Base-by-base conservation (phyloP, 2,113 vertebrate species). In the Cathartes aura region DNA sequence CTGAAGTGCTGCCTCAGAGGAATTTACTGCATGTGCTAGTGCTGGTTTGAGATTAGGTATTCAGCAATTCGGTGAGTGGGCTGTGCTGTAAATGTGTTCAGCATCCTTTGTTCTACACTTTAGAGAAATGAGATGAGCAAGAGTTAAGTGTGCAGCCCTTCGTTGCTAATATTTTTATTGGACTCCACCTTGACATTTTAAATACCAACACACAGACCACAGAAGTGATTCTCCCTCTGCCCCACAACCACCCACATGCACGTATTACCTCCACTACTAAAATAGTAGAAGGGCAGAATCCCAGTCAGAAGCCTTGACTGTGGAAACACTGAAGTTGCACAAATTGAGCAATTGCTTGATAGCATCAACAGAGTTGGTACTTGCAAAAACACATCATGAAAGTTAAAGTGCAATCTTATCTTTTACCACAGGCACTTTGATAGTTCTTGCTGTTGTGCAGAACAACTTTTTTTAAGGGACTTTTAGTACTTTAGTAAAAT, bases 401-500 rank as follows among this genome's bases (percentile, higher is more conserved):
- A 82, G 45, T 92, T 91, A 63, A 97, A 93, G 47, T 81, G 24
- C 11, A 91, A 63, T 36, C 42, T 90, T 94, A 84, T 93, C 45
- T 88, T 96, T 94, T 89, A 40, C 21, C 43, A 42, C 64, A 55
- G 24, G 40, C 36, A 40, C 38, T 95, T 96, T 85, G 24, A 32
- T 80, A 95, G 40, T 50, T 86, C 48, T 63, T 87, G 12, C 13
- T 71, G 30, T 59, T 72, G 43, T 72, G 53, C 16, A 73, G 86
- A 82, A 87, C 64, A 70, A 50, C 53, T 66, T 93, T 76, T 79
- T 18, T 64, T 23, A 96, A 87, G 66, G 29, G 78, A 87, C 34
- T 59, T 75, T 59, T 75, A 94, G n/a, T 89, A 55, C 47, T 80
- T 97, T 36, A 90, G 26, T 82, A 92, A 97, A 87, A 71, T 79